Evolutionary conservation across 92 coral and sea anemone species (phyloP), one percentile per base, ranked within the genome.

Genomic region (Epizoanthus stellaris): DNA sequence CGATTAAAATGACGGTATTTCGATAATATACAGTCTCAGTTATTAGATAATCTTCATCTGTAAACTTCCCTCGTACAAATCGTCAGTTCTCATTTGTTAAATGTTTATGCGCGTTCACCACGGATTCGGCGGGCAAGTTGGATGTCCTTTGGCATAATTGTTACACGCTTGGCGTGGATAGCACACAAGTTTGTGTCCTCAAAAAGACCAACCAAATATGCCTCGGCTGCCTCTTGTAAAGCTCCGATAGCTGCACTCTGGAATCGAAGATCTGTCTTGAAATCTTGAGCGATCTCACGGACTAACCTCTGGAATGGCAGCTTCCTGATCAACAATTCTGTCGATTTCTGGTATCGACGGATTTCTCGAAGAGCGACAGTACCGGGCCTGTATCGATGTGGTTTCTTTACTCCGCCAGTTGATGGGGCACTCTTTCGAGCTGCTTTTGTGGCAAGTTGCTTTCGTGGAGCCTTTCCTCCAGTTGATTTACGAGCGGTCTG

Each of bases 331-430:
- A 96, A 95, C 92, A 96, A 80, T 91, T 96, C 99, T 30, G 99
- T 96, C 49, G 99, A 96, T 86, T 96, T 96, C 88, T 96, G 99
- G 82, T 96, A 96, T 88, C 99, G 97, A 93, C 99, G 99, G 81
- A 96, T 96, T 92, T 96, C 99, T 87, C 99, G 94, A 82, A 96
- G 95, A 86, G 99, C 99, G 87, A 96, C 99, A 71, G 99, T 96
- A 61, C 98, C 98, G 62, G 98, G 98, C 94, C 98, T 92, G 82
- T 96, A 96, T 74, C 98, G 93, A 93, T 96, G 98, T 58, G 98
- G 98, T 87, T 96, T 96, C 88, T 94, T 96, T 25, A 96, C 98
- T 66, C 98, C 98, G 49, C 98, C 98, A 54, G 98, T 96, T 11
- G 98, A 93, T 67, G 98, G 98, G 43, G 98, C 98, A 80, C 98